Conservation (phyloP, 2,888 invertebrate species). For the Tuta absoluta region DNA sequence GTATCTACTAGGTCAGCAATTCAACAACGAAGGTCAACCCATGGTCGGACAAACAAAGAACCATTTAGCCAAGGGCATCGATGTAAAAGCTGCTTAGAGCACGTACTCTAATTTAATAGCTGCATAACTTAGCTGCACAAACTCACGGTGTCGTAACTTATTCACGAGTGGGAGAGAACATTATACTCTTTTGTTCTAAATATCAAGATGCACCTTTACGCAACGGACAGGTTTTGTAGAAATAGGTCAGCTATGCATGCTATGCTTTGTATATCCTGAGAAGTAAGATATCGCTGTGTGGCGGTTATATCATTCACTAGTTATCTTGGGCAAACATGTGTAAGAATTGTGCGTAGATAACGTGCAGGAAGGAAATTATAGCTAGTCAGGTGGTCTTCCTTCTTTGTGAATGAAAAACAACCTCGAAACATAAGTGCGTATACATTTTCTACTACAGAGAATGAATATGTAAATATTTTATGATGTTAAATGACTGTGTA, state of each 20-base stretch:
- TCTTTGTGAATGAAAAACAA: neutral
- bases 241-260: neutral
- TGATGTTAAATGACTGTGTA: neutral
- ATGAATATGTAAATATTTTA: neutral
- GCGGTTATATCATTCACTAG: neutral
- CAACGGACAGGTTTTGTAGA: neutral
- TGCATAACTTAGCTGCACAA: no score
- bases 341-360: neutral
- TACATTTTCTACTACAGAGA: no score
- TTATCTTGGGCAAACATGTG: neutral
- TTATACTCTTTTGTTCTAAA: no score
- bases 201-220: neutral
- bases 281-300: neutral
- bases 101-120: neutral
- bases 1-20: neutral
- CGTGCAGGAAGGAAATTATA: neutral
- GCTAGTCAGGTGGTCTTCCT: neutral
- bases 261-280: neutral
- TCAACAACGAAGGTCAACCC: neutral
- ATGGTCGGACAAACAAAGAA: conserved; percentile 17
- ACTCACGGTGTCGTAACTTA: neutral
- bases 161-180: no score
- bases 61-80: conserved; percentile 13
- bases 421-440: no score
- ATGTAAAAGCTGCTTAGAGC: neutral